Percentiles rank a stretch among this genome's conserved stretches.
Evolutionary conservation across 2,888 invertebrate genomes (phyloP).

Genomic region (Hyles lineata): DNA sequence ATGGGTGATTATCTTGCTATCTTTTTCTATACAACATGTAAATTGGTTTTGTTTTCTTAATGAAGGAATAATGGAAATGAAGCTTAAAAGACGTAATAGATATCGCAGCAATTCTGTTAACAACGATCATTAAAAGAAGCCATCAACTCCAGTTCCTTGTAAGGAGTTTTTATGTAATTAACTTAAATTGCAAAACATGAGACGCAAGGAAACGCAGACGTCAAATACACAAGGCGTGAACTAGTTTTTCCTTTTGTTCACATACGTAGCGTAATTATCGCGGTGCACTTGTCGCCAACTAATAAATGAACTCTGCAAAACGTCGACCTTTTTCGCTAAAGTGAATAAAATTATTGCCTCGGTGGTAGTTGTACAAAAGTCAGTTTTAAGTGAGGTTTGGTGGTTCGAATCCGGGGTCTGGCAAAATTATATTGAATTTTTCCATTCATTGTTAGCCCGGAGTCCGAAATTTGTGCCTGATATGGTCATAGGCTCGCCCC

Average conservation of each 20-base stretch:
- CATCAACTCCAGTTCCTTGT: no score
- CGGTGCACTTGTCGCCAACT: conserved; percentile 45
- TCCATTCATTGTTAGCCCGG: no score
- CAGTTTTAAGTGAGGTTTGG: no score
- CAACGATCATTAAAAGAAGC: no score
- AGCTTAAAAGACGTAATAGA: no score
- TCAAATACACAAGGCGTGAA: neutral
- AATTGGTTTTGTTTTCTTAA: neutral
- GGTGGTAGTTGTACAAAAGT: no score
- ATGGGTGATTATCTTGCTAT: neutral
- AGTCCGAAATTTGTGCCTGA: no score
- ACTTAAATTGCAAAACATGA: neutral
- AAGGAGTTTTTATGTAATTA: no score
- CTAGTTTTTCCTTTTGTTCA: conserved; percentile 7
- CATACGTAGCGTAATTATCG: conserved; percentile 44
- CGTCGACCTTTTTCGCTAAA: conserved; percentile 67
- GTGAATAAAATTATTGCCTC: conserved; percentile 47
- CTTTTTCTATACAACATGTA: neutral
- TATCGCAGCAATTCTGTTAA: no score
- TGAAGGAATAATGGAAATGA: neutral
- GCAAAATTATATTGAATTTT: no score
- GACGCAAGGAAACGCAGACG: neutral
- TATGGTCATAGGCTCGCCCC: no score
- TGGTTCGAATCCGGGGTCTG: no score
- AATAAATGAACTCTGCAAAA: conserved; percentile 55